Evolutionary conservation across 2,888 invertebrate species (phyloP).

Genomic region (Lissocephala sabroskyi): DNA sequence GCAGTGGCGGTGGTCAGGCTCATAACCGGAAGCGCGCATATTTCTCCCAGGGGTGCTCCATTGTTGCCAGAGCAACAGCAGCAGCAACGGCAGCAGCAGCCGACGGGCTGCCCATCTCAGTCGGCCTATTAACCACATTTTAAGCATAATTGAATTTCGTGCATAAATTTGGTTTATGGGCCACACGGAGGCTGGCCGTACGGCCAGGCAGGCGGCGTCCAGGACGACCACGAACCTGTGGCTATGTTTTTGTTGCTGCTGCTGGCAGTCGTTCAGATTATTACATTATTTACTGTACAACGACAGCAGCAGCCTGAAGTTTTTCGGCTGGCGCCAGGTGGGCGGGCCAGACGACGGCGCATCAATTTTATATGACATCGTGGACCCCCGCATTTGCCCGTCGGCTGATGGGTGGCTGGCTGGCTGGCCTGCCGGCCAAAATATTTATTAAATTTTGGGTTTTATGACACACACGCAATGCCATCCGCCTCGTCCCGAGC

Average conservation of each 20-base stretch:
- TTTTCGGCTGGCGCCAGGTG: too few species aligned
- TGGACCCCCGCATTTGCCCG: too few species aligned
- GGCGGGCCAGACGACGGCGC: not conserved
- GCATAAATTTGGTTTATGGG: slow-evolving; percentile 64
- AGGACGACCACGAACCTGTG: not conserved
- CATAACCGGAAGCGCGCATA: slow-evolving; percentile 20
- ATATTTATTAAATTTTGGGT: slow-evolving; percentile 54
- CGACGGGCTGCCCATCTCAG: slow-evolving; percentile 19
- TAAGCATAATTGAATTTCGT: slow-evolving; percentile 63
- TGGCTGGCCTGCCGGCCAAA: slow-evolving; percentile 14
- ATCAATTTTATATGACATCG: too few species aligned
- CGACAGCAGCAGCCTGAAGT: slow-evolving; percentile 8
- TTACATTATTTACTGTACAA: slow-evolving; percentile 61
- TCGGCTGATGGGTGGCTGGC: slow-evolving; percentile 22
- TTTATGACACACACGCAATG: slow-evolving; percentile 39
- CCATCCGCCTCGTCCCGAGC: too few species aligned
- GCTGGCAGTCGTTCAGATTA: slow-evolving; percentile 34
- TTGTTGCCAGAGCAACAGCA: slow-evolving; percentile 32
- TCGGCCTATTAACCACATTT: slow-evolving; percentile 62
- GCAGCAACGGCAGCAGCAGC: slow-evolving; percentile 1
- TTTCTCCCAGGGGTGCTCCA: slow-evolving; percentile 26
- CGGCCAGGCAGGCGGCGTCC: not conserved
- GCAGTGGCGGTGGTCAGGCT: slow-evolving; percentile 1
- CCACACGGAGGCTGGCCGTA: slow-evolving; percentile 42
- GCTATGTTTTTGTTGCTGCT: not conserved